Base-by-base conservation (phyloP, 2,888 invertebrate genomes). In the Pristionchus japonicus region DNA sequence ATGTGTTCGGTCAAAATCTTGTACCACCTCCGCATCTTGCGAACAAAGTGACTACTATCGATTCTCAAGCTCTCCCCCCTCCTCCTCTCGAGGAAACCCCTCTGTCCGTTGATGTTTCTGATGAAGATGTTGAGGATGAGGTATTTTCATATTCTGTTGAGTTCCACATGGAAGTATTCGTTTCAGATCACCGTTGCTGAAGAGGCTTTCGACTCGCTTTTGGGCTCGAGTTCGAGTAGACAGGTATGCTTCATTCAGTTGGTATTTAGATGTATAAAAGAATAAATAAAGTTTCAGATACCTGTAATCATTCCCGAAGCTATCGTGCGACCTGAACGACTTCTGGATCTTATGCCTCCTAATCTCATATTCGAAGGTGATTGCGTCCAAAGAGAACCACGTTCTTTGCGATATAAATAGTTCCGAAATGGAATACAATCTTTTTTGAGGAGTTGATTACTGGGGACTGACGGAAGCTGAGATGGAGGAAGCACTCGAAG, bases 371-470 rank as follows among this genome's bases (percentile, higher is more conserved):
- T 83, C 23, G 52, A 83, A 52, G 82, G 82, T 83, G 34, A 17
- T 20, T 23, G 57, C 70, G 20, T 7, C 13, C 20, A 70, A 37
- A 20, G 20, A 57, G 57, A 23, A 52, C 23, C 52, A 20, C 20
- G 20, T 20, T 52, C 1, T 31, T 40, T 34, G 34, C 31, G 23
- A 74, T 31, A 40, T 34, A 37, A n/a, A n/a, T n/a, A n/a, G n/a
- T n/a, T n/a, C n/a, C n/a, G n/a, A n/a, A n/a, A n/a, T 13, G 31
- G 17, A 40, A 23, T 40, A 74, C 31, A 13, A 15, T 74, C 47
- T 23, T 15, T 49, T 47, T 83, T 83, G n/a, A 84, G 84, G 86
- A n/a, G 49, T 86, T 23, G 86, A 86, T 40, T 86, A 86, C 70
- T 86, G 86, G 86, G 86, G 86, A 23, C 23, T 67, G 3, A 70